Conservation (phyloP, 2,888 invertebrate genomes). For the Lymantria dispar region DNA sequence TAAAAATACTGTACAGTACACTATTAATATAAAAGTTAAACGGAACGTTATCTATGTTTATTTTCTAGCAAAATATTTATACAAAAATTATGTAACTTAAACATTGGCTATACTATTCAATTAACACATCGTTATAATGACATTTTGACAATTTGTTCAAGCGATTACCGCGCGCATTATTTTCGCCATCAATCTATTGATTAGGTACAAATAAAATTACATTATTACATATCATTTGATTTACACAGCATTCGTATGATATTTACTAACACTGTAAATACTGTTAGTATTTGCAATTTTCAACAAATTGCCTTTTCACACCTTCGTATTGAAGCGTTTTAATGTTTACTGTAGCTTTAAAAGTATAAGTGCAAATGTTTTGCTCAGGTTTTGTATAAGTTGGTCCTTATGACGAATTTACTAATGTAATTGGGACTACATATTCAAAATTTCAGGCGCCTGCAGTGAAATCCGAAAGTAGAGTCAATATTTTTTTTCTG, state of each 20-base stretch:
- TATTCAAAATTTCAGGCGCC: too few species aligned
- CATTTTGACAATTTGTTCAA: constrained; percentile 23
- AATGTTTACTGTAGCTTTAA: constrained; percentile 26
- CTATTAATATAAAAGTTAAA: too few species aligned
- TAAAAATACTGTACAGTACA: too few species aligned
- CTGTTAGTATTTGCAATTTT: constrained; percentile 62
- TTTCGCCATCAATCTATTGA: constrained; percentile 20
- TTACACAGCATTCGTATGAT: constrained; percentile 21
- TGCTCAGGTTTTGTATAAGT: not conserved
- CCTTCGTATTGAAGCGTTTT: constrained; percentile 42
- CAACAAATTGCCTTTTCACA: constrained; percentile 61
- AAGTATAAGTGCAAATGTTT: constrained; percentile 5
- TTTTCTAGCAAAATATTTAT: not conserved
- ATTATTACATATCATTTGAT: constrained; percentile 20
- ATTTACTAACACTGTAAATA: constrained; percentile 17
- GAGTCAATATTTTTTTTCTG: too few species aligned
- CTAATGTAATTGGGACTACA: too few species aligned
- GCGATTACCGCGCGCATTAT: constrained; percentile 16
- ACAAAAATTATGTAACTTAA: not conserved
- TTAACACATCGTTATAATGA: constrained; percentile 5
- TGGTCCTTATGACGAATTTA: not conserved
- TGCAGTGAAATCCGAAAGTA: too few species aligned
- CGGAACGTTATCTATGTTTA: too few species aligned
- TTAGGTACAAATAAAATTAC: constrained; percentile 23
- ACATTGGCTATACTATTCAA: constrained; percentile 3